These are phyloP conservation scores for Acanthopagrus latus DNA, from an alignment of 2,797 vertebrate species.

Conservation along the genomic window DNA sequence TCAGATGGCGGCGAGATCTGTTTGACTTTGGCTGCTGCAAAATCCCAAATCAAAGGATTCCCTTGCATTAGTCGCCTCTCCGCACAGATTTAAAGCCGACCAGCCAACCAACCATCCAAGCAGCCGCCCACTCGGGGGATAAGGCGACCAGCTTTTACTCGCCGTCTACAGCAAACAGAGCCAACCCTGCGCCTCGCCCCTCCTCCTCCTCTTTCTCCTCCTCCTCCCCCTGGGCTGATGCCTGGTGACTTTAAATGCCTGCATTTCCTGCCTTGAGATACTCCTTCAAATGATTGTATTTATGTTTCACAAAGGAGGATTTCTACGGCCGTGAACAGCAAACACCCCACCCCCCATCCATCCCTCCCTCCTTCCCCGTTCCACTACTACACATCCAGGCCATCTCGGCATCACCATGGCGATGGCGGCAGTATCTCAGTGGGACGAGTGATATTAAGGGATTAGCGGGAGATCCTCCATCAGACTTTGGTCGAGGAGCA, in stretches of 20 bases:
- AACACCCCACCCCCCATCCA: neutral
- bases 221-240: constrained; percentile 20
- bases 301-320: constrained; percentile 46
- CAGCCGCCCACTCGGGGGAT: constrained; percentile 49
- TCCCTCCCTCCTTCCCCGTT: constrained; percentile 1
- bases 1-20: constrained; percentile 45
- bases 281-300: constrained; percentile 49
- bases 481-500: constrained; percentile 67
- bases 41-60: constrained; percentile 77
- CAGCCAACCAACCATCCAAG: constrained; percentile 43
- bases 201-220: neutral
- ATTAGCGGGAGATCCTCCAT: constrained; percentile 79
- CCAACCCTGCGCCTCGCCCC: neutral
- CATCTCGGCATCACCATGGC: constrained; percentile 65
- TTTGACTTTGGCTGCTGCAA: constrained; percentile 59
- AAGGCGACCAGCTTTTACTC: constrained; percentile 42
- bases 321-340: constrained; percentile 21
- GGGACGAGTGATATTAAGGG: constrained; percentile 75
- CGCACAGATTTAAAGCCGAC: constrained; percentile 64
- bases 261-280: constrained; percentile 30
- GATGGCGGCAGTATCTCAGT: constrained; percentile 69
- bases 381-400: constrained; percentile 64
- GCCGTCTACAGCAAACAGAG: constrained; percentile 37
- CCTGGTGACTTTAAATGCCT: constrained; percentile 48
- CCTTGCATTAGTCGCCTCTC: constrained; percentile 61